Base-by-base conservation (phyloP, 2,888 invertebrate genomes). In the Nysson spinosus region DNA sequence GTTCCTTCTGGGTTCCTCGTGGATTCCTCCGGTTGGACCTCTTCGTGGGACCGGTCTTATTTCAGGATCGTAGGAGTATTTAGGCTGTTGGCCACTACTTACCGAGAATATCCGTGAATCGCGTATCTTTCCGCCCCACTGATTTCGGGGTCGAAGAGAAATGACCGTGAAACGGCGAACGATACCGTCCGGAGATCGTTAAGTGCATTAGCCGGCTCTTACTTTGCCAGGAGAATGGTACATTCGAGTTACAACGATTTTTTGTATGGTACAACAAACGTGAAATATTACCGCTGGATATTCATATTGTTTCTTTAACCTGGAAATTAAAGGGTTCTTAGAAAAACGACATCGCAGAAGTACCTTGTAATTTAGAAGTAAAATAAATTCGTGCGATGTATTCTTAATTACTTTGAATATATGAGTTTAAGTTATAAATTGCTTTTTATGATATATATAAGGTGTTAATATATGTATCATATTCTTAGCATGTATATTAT, bases 1-100 rank as follows among this genome's bases (percentile, higher is more conserved):
- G 55, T 56, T 68, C 47, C 44, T 30, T 47, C 63, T 49, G 17
- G 22, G 4, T 20, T n/a, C 9, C 24, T 6, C 6, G 20, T 6
- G 3, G n/a, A n/a, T n/a, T n/a, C n/a, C 30, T 4, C 4, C 34
- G 14, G 12, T 34, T 6, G 34, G 30, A 35, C 52, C 49, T 44
- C 42, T 26, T 50, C 56, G 37, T 52, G 24, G 43, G 30, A 32
- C 51, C 32, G 39, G 51, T 56, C 42, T 52, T 30, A 42, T 56
- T 68, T 60, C 57, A 52, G 43, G 40, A 44, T 32, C 56, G 65
- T 54, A 62, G 62, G 72, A 77, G 76, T 80, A 77, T 82, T 80
- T 83, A 78, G 79, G 69, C 72, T 69, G 65, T 54, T 75, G 69
- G 49, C 74, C 79, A 55, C 77, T 75, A 75, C 76, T 81, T 72